Evolutionary conservation across 2,888 invertebrate species (phyloP), one percentile per base, ranked within the genome.

Genomic region (Andrena flavipes): DNA sequence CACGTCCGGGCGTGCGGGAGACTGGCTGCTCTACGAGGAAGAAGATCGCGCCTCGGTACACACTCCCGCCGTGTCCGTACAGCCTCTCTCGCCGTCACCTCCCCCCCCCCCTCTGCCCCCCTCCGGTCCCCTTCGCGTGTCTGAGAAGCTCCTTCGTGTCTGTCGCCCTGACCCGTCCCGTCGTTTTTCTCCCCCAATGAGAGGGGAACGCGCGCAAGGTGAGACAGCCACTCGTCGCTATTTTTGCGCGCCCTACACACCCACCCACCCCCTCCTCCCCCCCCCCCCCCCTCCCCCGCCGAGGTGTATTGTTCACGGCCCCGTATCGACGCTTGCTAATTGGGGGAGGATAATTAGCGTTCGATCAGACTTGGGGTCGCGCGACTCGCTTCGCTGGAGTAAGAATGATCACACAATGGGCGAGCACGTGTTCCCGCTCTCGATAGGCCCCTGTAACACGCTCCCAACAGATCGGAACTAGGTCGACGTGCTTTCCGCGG

Each of bases 321-420:
- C 51, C 67, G 82, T 82, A 83, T 83, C 82, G 74, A 56, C 35
- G 67, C 65, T 68, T 63, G 70, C 82, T 82, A 84, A 82, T 84
- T 82, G 82, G 82, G 59, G 54, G 59, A 75, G 72, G 83, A 73
- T 84, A 84, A 84, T 84, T 84, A 84, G 83, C 64, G 82, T 74
- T 82, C 82, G 78, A 84, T 84, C 75, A 75, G 74, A 35, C 35
- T 29, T 70, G 42, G 54, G 68, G 67, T 54, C 59, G 62, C 48
- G 54, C 26, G 33, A 30, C n/a, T 8, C 42, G 73, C 54, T 62
- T 71, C 71, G 67, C 48, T 48, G 20, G 63, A 48, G 29, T 62
- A 62, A 67, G 73, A 67, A 77, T 63, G 65, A 78, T 77, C 70
- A 69, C 70, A 75, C 70, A 84, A 82, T 78, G 59, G 60, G 23